Evolutionary conservation across 2,113 vertebrate species (phyloP).

Genomic region (Callionymus lyra): DNA sequence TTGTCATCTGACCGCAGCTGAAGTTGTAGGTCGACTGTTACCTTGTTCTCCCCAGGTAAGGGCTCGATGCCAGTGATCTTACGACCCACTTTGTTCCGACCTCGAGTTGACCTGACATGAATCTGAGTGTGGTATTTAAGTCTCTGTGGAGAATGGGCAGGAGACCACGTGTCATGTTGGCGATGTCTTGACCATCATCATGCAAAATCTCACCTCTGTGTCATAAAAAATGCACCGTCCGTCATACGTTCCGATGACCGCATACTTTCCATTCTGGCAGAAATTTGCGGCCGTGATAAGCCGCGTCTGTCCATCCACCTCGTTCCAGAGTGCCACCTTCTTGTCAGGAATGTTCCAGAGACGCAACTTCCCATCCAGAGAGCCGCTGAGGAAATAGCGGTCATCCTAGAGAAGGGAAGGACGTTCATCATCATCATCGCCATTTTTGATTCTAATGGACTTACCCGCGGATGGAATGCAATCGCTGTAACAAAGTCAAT

Average conservation of each 20-base stretch:
- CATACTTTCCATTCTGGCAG: conserved; percentile 97
- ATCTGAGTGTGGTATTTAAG: conserved; percentile 98
- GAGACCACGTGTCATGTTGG: neutral
- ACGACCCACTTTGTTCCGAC: conserved; percentile 90
- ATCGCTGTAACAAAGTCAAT: conserved; percentile 98
- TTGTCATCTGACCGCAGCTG: neutral
- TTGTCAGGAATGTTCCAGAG: conserved; percentile 99
- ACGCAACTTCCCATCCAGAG: conserved; percentile 90
- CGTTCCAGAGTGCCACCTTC: conserved; percentile 97
- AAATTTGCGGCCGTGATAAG: conserved; percentile 98
- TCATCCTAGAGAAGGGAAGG: conserved; percentile 72
- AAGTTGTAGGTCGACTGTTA: conserved; percentile 26
- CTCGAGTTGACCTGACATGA: conserved; percentile 92
- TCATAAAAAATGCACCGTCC: conserved; percentile 98
- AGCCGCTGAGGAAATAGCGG: conserved; percentile 94
- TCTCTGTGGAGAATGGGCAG: conserved; percentile 66
- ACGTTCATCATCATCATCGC: conserved; percentile 5
- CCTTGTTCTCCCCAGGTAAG: conserved; percentile 96
- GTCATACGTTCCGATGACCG: conserved; percentile 94
- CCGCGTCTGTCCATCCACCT: conserved; percentile 95
- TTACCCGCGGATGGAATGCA: conserved; percentile 95
- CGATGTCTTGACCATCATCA: neutral
- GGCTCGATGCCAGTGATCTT: conserved; percentile 98
- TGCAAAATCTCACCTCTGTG: conserved; percentile 75
- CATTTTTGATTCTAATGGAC: conserved; percentile 29